Percentiles rank a stretch among this genome's conserved stretches.
phyloP scores from a whole-genome alignment of 1,140 invertebrate genomes.

The Drosophila lacertosa region DNA sequence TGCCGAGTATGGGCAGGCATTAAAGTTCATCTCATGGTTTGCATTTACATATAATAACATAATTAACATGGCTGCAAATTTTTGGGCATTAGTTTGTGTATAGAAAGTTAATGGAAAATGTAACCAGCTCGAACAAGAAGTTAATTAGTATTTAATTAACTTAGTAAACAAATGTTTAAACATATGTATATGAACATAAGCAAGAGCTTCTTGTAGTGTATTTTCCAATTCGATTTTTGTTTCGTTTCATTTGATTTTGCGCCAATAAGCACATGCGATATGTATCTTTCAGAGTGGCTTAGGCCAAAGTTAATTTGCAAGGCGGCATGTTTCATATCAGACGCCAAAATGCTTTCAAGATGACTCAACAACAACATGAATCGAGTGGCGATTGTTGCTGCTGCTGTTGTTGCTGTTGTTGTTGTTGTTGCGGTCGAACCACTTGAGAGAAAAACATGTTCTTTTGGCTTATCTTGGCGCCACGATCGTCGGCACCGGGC shows the following conservation, averaged over 20 bases:
- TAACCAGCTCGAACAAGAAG: no score
- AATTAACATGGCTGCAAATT: no score
- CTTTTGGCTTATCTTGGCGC: constrained; percentile 81
- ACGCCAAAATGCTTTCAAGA: constrained; percentile 74
- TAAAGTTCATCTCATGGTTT: neutral
- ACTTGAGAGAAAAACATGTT: constrained; percentile 81
- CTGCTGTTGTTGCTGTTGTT: constrained; percentile 23
- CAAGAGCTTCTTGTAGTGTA: constrained; percentile 12
- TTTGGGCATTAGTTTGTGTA: no score
- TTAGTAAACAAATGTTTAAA: no score
- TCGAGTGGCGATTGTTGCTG: constrained; percentile 9
- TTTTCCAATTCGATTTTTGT: neutral
- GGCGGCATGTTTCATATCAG: constrained; percentile 78
- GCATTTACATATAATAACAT: no score
- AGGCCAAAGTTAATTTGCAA: constrained; percentile 81
- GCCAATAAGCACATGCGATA: constrained; percentile 30
- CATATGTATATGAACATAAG: no score
- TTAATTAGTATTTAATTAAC: no score
- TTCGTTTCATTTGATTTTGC: neutral
- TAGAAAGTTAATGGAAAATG: no score
- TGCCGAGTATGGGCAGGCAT: no score
- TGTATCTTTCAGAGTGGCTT: constrained; percentile 64
- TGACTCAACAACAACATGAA: constrained; percentile 75
- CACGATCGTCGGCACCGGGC: constrained; percentile 71
- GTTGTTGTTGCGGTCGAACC: constrained; percentile 42